Evolutionary conservation across 2,888 invertebrate genomes (phyloP).

Genomic region (Teleogryllus oceanicus): DNA sequence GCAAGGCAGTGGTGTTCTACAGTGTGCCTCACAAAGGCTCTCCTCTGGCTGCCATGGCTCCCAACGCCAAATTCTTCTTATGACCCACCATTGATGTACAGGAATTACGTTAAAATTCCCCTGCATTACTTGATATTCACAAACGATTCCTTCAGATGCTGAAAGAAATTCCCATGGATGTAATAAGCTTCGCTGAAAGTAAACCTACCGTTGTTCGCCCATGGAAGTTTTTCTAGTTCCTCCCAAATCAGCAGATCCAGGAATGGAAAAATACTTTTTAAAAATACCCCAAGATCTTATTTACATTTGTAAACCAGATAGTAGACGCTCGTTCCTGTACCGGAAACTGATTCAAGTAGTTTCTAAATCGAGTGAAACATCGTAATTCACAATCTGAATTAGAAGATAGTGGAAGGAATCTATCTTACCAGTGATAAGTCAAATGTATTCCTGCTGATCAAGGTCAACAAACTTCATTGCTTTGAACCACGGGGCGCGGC

Average conservation of each 20-base stretch:
- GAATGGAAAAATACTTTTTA: conserved; percentile 79
- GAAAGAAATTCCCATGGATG: conserved; percentile 55
- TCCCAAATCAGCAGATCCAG: conserved; percentile 56
- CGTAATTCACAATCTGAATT: too few species aligned
- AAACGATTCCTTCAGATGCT: conserved; percentile 65
- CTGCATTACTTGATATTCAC: conserved; percentile 66
- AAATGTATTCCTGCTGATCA: too few species aligned
- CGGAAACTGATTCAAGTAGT: conserved; percentile 31
- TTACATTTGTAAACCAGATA: conserved; percentile 82
- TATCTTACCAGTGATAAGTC: too few species aligned
- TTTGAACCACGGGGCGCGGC: too few species aligned
- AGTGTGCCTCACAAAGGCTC: conserved; percentile 90
- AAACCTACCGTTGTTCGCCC: conserved; percentile 64
- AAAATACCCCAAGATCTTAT: conserved; percentile 79
- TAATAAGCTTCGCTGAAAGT: conserved; percentile 75
- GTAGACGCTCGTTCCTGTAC: conserved; percentile 44
- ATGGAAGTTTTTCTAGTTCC: conserved; percentile 66
- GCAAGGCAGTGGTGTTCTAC: conserved; percentile 73
- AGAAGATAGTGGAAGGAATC: too few species aligned
- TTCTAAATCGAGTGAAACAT: too few species aligned
- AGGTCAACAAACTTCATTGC: too few species aligned
- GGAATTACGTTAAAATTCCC: conserved; percentile 69
- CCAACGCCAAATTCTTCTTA: conserved; percentile 71
- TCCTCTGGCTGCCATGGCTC: conserved; percentile 68
- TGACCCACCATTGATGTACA: conserved; percentile 86